Evolutionary conservation across 2,113 vertebrate genomes (phyloP), one percentile per base, ranked within the genome.

Genomic region (Ibidorhyncha struthersii): DNA sequence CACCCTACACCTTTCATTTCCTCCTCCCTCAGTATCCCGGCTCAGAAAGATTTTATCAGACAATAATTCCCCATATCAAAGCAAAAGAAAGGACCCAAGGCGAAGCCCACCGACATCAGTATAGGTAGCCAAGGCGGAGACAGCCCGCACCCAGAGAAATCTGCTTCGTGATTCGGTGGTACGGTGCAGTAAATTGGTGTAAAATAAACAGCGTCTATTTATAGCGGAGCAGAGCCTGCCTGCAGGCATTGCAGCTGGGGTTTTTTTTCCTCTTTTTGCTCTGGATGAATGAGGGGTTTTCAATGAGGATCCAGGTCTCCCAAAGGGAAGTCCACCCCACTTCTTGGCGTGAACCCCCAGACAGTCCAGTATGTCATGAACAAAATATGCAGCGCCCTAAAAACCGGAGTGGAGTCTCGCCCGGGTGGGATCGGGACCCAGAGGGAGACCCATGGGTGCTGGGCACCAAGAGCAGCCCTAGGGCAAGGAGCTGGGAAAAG

Each of bases 361-460:
- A 92, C 89, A 74, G 87, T 70, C 96, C 80, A 45, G 83, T 97
- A 90, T 98, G 98, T 98, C 98, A 98, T 95, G 95, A 96, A 94
- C 94, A 96, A 98, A 98, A 90, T 97, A 98, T 97, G 97, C 38
- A 29, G 96, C 29, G 49, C 94, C 97, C 89, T 90, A 98, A 98
- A 98, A 94, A 38, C 69, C 77, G 97, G 94, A 91, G 86, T 77
- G 97, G 98, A 98, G 29, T 0, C 8, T 5, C 0, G 1, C 12
- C 8, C 1, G 26, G 45, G 49, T 14, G 69, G 93, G 91, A 92
- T 58, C 26, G 27, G 95, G 88, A 76, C 47, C 32, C 4, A 59
- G 55, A 40, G 85, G 78, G 69, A 84, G 63, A 72, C 65, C 82
- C 29, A 5, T 7, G 65, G 82, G 52, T 20, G 70, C 69, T 12